phyloP scores from a whole-genome alignment of 2,797 vertebrate genomes.

The Coccyzus lansbergi region DNA sequence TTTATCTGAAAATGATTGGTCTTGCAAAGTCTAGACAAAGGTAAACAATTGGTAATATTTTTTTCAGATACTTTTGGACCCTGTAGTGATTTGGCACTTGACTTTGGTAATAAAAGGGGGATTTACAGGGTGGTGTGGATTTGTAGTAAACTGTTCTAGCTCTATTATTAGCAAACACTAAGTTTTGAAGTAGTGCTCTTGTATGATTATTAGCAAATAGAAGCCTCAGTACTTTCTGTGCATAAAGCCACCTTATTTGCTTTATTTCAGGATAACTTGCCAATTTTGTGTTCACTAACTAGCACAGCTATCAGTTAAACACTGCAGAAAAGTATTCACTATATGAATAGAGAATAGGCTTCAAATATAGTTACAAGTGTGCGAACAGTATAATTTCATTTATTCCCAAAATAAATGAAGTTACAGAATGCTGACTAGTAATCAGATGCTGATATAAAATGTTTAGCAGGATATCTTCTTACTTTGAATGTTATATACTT shows the following conservation, averaged over 20 bases:
- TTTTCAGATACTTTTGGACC: conserved; percentile 59
- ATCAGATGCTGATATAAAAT: conserved; percentile 59
- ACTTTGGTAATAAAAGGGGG: conserved; percentile 72
- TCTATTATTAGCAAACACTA: conserved; percentile 82
- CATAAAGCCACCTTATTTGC: conserved; percentile 80
- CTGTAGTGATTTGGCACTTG: conserved; percentile 80
- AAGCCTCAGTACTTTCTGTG: conserved; percentile 71
- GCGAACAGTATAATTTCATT: conserved; percentile 67
- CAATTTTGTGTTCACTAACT: conserved; percentile 76
- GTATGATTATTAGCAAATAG: conserved; percentile 73
- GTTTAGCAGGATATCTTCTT: conserved; percentile 58
- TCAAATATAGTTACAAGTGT: conserved; percentile 74
- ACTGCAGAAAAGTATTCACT: conserved; percentile 71
- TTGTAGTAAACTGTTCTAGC: conserved; percentile 75
- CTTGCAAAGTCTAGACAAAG: conserved; percentile 85
- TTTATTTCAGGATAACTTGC: conserved; percentile 77
- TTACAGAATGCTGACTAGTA: conserved; percentile 63
- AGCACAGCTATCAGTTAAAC: conserved; percentile 73
- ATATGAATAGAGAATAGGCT: conserved; percentile 71
- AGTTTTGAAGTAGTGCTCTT: conserved; percentile 78
- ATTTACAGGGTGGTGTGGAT: conserved; percentile 75
- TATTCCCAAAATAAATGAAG: conserved; percentile 65
- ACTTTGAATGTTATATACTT: conserved; percentile 45
- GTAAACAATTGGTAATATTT: conserved; percentile 65
- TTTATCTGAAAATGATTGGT: conserved; percentile 81